phyloP scores from a whole-genome alignment of 2,797 vertebrate genomes.

The Oryzias dopingdopingensis region DNA sequence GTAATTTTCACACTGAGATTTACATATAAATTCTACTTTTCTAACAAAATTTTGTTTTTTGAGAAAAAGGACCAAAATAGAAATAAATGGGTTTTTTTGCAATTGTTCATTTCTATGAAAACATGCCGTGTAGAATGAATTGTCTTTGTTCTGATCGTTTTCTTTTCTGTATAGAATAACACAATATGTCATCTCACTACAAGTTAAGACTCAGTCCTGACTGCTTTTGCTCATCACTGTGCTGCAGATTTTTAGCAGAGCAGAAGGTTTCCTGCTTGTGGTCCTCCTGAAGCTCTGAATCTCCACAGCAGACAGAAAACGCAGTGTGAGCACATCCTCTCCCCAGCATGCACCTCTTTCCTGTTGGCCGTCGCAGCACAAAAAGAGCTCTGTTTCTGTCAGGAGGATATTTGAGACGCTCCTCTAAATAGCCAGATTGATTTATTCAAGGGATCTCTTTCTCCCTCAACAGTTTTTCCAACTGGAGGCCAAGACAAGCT shows the following conservation, averaged over 20 bases:
- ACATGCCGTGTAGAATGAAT: too few species aligned
- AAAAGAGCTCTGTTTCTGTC: constrained; percentile 73
- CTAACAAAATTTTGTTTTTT: too few species aligned
- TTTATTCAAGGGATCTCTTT: constrained; percentile 36
- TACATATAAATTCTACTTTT: too few species aligned
- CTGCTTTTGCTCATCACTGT: neutral
- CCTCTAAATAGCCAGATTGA: constrained; percentile 54
- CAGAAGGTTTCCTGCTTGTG: neutral
- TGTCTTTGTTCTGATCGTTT: too few species aligned
- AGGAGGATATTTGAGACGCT: constrained; percentile 54
- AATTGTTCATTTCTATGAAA: too few species aligned
- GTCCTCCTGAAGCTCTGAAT: constrained; percentile 3
- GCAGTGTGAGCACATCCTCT: constrained; percentile 47
- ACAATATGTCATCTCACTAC: too few species aligned
- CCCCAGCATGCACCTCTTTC: constrained; percentile 27
- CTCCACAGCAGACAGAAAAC: constrained; percentile 18
- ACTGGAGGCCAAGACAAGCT: constrained; percentile 51
- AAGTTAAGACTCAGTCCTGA: too few species aligned
- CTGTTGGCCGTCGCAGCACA: constrained; percentile 59
- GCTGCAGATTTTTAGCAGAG: too few species aligned
- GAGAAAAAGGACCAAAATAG: too few species aligned
- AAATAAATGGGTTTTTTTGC: too few species aligned
- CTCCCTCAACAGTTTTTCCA: constrained; percentile 16
- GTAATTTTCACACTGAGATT: too few species aligned
- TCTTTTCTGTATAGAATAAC: too few species aligned